Conservation (phyloP, 2,113 vertebrate species). For the Eudorcas thomsonii region DNA sequence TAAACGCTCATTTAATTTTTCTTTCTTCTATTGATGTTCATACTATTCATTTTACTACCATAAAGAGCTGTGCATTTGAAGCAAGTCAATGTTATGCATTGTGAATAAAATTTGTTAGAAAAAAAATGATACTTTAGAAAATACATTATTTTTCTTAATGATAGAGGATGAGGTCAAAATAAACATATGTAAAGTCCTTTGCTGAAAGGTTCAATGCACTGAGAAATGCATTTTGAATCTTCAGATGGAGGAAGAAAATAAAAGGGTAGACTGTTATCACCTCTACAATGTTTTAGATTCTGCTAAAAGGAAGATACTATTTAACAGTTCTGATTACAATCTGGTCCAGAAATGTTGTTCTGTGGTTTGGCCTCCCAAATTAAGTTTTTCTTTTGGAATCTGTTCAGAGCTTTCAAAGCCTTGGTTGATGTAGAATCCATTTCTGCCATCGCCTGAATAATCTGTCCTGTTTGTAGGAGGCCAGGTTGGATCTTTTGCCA, state of each 20-base stretch:
- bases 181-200: neutral
- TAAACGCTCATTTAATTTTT: neutral
- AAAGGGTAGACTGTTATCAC: neutral
- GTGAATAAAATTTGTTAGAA: neutral
- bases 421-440: conserved; percentile 63
- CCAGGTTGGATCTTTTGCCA: conserved; percentile 69
- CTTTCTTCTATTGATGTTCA: neutral
- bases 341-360: conserved; percentile 67
- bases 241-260: neutral
- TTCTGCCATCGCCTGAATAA: conserved; percentile 49
- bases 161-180: neutral
- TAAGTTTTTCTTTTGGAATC: neutral
- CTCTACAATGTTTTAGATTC: neutral
- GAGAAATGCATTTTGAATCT: neutral
- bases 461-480: conserved; percentile 62
- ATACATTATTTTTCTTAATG: neutral
- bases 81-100: neutral
- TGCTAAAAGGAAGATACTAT: neutral
- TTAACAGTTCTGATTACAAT: conserved; percentile 1
- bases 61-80: neutral
- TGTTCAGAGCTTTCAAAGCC: conserved; percentile 32
- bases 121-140: neutral
- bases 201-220: neutral
- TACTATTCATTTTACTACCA: neutral
- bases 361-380: neutral